Base-by-base conservation (phyloP, 2,888 invertebrate genomes). In the Spicauda simplicius region DNA sequence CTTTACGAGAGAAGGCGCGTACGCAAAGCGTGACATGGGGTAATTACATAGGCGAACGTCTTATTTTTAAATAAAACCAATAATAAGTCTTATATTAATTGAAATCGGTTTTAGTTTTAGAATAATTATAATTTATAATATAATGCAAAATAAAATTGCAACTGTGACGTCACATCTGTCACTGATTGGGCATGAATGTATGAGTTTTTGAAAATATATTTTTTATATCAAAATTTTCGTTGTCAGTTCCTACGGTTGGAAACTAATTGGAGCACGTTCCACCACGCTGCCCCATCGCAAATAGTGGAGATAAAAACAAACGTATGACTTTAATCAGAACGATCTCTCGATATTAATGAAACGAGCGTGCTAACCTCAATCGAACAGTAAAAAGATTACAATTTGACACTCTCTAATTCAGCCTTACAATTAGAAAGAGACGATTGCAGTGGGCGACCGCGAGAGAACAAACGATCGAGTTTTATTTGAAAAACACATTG, bases 391-490 rank as follows among this genome's bases (percentile, higher is more conserved):
- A 63, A 60, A 63, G 20, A 56, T 12, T 56, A 58, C 57, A 64
- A 64, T 74, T 85, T 85, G 88, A 87, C 88, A 88, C 88, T 92
- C 91, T 90, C 92, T 90, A 91, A 92, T 86, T 86, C 92, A 92
- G 93, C 93, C 93, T 92, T 91, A 84, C 79, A 85, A 91, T 92
- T 90, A 92, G 92, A 92, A 92, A 92, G 89, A 84, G 85, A 82
- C 85, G 85, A 84, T 74, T 73, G 80, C 75, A 69, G 77, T 74
- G 84, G 86, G 88, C 90, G 88, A 87, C 76, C 88, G 88, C 89
- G 84, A 72, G 8, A 30, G 52, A 41, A 33, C 11, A 33, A 37
- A 37, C 14, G 19, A 18, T 11, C 50, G 48, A 48, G 7, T 16
- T 48, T 48, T 3, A 16, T 25, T 25, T 25, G 25, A 7, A 7